Conservation (phyloP, 2,113 vertebrate species). For the Oxyura jamaicensis region DNA sequence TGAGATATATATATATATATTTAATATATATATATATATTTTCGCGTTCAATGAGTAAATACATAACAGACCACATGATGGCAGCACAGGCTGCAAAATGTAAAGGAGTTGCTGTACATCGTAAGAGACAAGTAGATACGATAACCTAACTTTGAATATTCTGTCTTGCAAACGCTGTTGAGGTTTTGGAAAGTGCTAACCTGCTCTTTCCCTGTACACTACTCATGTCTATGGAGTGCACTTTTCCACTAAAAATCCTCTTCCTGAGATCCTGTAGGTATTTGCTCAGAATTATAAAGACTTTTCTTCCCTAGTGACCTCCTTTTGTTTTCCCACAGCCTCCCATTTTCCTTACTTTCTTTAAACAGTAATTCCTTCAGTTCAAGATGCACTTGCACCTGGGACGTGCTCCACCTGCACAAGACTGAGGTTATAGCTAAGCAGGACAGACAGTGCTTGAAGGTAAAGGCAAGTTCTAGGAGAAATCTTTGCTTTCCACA, state of each 20-base stretch:
- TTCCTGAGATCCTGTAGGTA: not conserved
- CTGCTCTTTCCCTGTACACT: not conserved
- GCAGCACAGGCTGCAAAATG: slow-evolving; percentile 71
- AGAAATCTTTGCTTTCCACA: not conserved
- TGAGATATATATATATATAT: accelerated
- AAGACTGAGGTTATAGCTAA: not conserved
- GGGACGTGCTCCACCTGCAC: not conserved
- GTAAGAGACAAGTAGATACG: accelerated
- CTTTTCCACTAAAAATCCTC: not conserved
- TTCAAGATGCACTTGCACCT: not conserved
- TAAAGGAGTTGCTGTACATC: not conserved
- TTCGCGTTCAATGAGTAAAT: not conserved
- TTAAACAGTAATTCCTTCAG: not conserved
- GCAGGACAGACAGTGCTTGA: not conserved
- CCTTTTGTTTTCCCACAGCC: not conserved
- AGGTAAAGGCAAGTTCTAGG: not conserved
- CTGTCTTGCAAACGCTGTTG: not conserved
- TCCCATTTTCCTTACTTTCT: not conserved
- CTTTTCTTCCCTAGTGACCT: not conserved
- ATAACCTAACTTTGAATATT: not conserved
- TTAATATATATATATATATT: accelerated
- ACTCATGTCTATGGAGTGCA: accelerated
- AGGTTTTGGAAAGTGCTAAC: not conserved
- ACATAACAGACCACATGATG: slow-evolving; percentile 62
- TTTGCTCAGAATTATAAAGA: not conserved